Base-by-base conservation (phyloP, 2,113 vertebrate genomes). In the Addax nasomaculatus region DNA sequence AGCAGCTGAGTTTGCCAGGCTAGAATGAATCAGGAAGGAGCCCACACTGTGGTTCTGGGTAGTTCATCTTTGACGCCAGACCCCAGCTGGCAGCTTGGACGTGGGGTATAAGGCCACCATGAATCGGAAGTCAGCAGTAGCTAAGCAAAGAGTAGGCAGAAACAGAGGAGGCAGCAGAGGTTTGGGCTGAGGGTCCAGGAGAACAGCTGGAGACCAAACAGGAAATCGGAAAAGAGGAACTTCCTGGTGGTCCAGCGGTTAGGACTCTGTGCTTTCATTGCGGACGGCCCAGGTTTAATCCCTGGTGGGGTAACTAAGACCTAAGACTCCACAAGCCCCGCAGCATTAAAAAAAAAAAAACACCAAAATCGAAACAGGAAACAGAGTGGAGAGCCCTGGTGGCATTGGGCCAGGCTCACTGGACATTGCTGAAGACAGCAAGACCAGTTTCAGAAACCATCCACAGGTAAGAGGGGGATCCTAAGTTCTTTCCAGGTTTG, bases 341-440 rank as follows among this genome's bases (percentile, higher is more conserved):
- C 16, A 80, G 45, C 70, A 47, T 73, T 67, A 29, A 27, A 67
- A 36, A 73, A 39, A 73, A 70, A 29, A 16, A 39, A 25, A 14
- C 13, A 49, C 13, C 4, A 16, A 53, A 57, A 25, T 79, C 2
- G 4, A 49, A 79, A 36, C 43, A 81, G 70, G 79, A 47, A 19
- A 27, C 6, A 36, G 30, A 25, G 15, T 15, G 0, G 1, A 81
- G 70, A 53, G 27, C 7, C 3, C 3, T 3, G 19, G 23, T 13
- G 23, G 45, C 45, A 39, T 21, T 11, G 60, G 60, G 6, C 11
- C 3, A 39, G n/a, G 58, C 53, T 60, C 30, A 6, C 0, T 7
- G 39, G 67, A 49, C 29, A 17, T 27, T 5, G 39, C 1, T 49
- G n/a, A 91, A 67, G 62, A 85, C 3, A 64, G 15, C 3, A 13